Percentiles rank a stretch among this genome's conserved stretches.
Evolutionary conservation across 2,888 invertebrate species (phyloP).

Genomic region (Caradrina kadenii): DNA sequence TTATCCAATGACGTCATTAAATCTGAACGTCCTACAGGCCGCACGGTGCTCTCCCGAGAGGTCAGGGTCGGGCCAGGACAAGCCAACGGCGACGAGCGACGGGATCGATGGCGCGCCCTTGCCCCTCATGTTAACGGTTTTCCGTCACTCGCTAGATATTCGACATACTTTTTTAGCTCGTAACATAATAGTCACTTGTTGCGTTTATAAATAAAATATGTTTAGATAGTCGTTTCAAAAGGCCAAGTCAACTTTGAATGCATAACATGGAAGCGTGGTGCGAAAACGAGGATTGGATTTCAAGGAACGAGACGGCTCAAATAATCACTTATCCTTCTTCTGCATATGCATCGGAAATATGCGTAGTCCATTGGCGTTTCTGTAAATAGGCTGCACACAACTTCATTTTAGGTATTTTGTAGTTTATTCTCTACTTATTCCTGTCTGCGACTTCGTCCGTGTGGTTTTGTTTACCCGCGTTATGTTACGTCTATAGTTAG

Average conservation of each 20-base stretch:
- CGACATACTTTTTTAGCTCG: conserved; percentile 45
- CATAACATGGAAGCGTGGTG: conserved; percentile 17
- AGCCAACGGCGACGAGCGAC: conserved; percentile 53
- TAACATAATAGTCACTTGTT: conserved; percentile 64
- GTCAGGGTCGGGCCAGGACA: conserved; percentile 82
- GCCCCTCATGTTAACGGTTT: conserved; percentile 68
- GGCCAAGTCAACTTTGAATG: conserved; percentile 23
- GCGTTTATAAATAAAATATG: conserved; percentile 44
- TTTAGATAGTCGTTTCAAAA: conserved; percentile 15
- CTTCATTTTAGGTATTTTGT: background rate
- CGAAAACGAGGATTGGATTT: conserved; percentile 18
- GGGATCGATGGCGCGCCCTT: conserved; percentile 81
- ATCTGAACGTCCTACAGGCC: conserved; percentile 39
- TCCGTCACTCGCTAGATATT: conserved; percentile 53
- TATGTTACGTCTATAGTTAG: no score
- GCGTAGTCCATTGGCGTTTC: background rate
- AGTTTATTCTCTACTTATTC: background rate
- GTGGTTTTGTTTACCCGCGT: background rate
- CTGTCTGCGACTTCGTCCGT: no score
- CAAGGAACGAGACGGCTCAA: no score
- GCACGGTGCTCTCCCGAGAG: conserved; percentile 63
- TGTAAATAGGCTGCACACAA: conserved; percentile 8
- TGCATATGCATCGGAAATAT: conserved; percentile 12
- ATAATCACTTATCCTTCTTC: conserved; percentile 13
- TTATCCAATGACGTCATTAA: conserved; percentile 50